Conservation (phyloP, 2,888 invertebrate species). For the Spodoptera exigua region DNA sequence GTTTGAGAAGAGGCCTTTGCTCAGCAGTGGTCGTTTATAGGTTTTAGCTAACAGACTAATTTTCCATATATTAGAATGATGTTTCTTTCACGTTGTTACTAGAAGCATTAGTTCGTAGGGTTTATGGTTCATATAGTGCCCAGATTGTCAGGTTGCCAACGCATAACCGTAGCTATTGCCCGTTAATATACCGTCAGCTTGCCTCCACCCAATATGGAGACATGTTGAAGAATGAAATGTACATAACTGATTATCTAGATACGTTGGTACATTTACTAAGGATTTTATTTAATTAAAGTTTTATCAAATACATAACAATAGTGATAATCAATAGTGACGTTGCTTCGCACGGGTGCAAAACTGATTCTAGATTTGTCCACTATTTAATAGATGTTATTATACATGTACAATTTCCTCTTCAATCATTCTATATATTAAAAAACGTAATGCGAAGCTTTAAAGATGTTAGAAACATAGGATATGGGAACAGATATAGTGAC, state of each 20-base stretch:
- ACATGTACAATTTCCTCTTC: no score
- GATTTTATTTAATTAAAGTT: constrained; percentile 20
- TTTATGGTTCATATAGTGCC: constrained; percentile 36
- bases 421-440: no score
- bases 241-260: constrained; percentile 6
- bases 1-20: no score
- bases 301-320: no score
- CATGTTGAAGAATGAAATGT: constrained; percentile 23
- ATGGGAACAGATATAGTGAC: no score
- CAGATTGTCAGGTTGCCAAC: constrained; percentile 41
- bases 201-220: constrained; percentile 16
- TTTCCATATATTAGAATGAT: constrained; percentile 1
- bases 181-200: constrained; percentile 43
- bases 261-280: constrained; percentile 5
- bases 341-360: no score
- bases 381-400: no score
- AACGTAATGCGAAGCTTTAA: no score
- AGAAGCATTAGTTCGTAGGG: constrained; percentile 17
- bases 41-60: constrained; percentile 5
- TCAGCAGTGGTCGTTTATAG: no score
- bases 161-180: constrained; percentile 24
- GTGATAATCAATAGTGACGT: no score
- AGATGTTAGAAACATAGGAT: no score
- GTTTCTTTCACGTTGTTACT: constrained; percentile 19
- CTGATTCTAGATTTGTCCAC: no score